phyloP scores from a whole-genome alignment of 2,113 vertebrate genomes.

The Ariopsis seemanni region DNA sequence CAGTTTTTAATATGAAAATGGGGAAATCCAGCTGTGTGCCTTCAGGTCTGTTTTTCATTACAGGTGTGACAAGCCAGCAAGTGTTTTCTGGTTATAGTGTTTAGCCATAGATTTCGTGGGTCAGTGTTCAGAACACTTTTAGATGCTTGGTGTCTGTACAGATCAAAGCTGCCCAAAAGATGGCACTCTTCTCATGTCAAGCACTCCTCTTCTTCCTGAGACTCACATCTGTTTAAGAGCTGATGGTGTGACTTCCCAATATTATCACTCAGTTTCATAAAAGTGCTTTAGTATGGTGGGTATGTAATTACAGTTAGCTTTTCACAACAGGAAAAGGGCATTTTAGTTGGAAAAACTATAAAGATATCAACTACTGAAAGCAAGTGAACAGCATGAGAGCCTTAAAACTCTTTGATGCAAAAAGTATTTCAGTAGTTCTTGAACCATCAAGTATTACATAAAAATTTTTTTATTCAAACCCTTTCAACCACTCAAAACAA shows the following conservation, averaged over 20 bases:
- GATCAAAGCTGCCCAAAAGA: slow-evolving; percentile 58
- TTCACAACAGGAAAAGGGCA: background rate
- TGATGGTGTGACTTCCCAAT: slow-evolving; percentile 14
- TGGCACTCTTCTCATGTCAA: slow-evolving; percentile 76
- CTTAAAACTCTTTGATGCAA: background rate
- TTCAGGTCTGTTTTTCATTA: slow-evolving; percentile 4
- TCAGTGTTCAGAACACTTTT: background rate
- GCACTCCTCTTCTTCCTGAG: background rate
- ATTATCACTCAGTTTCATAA: background rate
- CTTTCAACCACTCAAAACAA: background rate
- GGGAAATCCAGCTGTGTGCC: slow-evolving; percentile 7
- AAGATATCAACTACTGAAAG: background rate
- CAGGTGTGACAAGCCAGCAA: slow-evolving; percentile 4
- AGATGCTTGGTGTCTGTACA: slow-evolving; percentile 30
- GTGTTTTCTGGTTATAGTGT: slow-evolving; percentile 20
- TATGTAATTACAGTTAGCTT: background rate
- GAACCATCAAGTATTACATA: background rate
- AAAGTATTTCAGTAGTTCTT: too few species aligned
- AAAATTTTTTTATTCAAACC: too few species aligned
- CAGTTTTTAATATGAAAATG: slow-evolving; percentile 13
- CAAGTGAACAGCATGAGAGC: background rate
- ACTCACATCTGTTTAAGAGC: background rate
- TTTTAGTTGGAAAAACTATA: background rate
- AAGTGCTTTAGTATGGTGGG: background rate
- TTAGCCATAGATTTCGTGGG: background rate